Conservation (phyloP, 2,797 vertebrate genomes). For the Labroides dimidiatus region DNA sequence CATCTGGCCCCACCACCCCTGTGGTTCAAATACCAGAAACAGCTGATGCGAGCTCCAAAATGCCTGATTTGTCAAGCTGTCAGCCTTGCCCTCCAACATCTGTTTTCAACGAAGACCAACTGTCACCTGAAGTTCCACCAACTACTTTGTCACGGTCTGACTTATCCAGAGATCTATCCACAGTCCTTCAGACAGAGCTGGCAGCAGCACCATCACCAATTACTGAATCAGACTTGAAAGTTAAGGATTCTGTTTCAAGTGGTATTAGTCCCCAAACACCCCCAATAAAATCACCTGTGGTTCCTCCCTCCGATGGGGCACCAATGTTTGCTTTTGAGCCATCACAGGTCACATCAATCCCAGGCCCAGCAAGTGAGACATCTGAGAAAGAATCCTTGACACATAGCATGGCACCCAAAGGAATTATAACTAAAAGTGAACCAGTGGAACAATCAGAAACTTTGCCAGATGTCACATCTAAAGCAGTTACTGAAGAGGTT, state of each 20-base stretch:
- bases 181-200: not conserved
- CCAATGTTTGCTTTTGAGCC: slow-evolving; percentile 20
- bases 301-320: slow-evolving; percentile 2
- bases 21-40: slow-evolving; percentile 11
- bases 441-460: slow-evolving; percentile 64
- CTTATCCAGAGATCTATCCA: slow-evolving; percentile 12
- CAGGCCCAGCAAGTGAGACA: slow-evolving; percentile 25
- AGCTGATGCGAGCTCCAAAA: slow-evolving; percentile 25
- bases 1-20: not conserved
- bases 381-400: slow-evolving; percentile 6
- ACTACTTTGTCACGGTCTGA: slow-evolving; percentile 4
- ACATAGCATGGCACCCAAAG: slow-evolving; percentile 12
- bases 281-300: slow-evolving; percentile 16
- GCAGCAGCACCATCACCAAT: slow-evolving; percentile 42
- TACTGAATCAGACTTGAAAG: slow-evolving; percentile 52
- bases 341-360: slow-evolving; percentile 12
- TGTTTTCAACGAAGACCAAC: slow-evolving; percentile 8
- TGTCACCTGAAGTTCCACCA: not conserved
- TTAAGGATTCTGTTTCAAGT: slow-evolving; percentile 9
- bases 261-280: slow-evolving; percentile 14
- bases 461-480: slow-evolving; percentile 20
- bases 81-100: slow-evolving; percentile 1
- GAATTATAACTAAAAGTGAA: slow-evolving; percentile 27
- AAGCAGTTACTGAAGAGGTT: slow-evolving; percentile 4
- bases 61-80: slow-evolving; percentile 22